phyloP scores from a whole-genome alignment of 2,113 vertebrate species.

The Ictalurus punctatus region DNA sequence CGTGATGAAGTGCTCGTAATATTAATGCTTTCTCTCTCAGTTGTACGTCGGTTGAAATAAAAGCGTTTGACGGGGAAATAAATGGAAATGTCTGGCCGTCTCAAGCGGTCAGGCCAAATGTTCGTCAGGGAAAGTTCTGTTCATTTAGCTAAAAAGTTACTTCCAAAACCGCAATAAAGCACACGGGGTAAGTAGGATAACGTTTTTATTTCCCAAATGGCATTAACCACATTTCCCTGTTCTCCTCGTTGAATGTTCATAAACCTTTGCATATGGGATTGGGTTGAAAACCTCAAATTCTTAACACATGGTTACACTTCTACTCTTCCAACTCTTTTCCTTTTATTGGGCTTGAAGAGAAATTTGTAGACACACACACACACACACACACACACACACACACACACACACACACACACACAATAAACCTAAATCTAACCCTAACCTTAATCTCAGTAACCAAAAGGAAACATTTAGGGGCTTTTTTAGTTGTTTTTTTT shows the following conservation, averaged over 20 bases:
- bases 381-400: neutral
- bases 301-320: conserved; percentile 12
- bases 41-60: neutral
- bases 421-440: neutral
- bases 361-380: conserved; percentile 11
- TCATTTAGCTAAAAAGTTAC: neutral
- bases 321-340: conserved; percentile 5
- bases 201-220: neutral
- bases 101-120: neutral
- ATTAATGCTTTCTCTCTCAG: neutral
- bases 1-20: neutral
- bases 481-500: neutral
- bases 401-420: neutral
- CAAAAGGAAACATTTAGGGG: neutral
- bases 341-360: conserved; percentile 8
- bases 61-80: neutral
- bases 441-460: neutral
- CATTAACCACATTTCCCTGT: conserved; percentile 1
- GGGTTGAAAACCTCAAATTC: conserved; percentile 13
- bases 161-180: conserved; percentile 3
- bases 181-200: neutral
- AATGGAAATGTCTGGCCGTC: neutral
- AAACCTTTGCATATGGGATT: conserved; percentile 1
- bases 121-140: neutral
- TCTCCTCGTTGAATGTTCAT: neutral